These are phyloP conservation scores for Melanogrammus aeglefinus DNA, from an alignment of 2,797 vertebrate species.

Conservation along the genomic window DNA sequence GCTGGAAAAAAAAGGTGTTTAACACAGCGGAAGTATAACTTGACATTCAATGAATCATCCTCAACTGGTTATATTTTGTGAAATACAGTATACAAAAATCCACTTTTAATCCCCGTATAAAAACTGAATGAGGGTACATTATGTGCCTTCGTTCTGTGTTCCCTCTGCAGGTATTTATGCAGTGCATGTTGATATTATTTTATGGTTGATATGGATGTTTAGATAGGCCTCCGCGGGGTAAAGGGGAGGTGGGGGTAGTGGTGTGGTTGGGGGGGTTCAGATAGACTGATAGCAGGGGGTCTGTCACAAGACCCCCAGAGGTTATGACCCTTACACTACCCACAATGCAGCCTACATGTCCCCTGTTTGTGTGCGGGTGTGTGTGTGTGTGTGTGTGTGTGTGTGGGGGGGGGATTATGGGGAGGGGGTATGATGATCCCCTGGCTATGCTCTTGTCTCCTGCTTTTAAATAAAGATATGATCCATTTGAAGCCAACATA, in stretches of 20 bases:
- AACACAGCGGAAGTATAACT: background rate
- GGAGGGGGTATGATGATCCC: background rate
- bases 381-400: background rate
- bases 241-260: background rate
- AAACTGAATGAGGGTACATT: no score
- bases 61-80: background rate
- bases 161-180: background rate
- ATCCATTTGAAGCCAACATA: background rate
- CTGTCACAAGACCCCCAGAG: background rate
- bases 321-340: constrained; percentile 1
- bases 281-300: background rate
- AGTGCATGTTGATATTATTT: background rate
- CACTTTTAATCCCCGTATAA: background rate
- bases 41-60: background rate
- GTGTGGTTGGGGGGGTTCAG: background rate
- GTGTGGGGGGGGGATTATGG: background rate
- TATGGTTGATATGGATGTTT: background rate
- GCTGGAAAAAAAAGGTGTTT: no score
- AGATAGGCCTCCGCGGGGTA: background rate
- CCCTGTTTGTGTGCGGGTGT: background rate
- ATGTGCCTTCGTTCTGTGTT: background rate
- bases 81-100: background rate
- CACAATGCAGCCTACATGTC: background rate
- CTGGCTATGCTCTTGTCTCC: background rate
- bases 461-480: background rate